Base-by-base conservation (phyloP, 1,140 invertebrate genomes). In the Coenobita brevimanus region DNA sequence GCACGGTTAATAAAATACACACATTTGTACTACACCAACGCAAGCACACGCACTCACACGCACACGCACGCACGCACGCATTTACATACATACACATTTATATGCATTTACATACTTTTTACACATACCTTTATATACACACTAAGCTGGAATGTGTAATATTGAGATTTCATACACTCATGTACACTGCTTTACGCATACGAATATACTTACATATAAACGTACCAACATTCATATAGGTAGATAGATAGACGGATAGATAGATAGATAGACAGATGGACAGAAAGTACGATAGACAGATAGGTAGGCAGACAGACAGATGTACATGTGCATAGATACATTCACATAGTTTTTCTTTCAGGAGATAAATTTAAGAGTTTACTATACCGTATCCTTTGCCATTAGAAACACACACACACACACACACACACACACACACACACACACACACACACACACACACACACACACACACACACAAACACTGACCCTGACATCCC, bases 191-290 rank as follows among this genome's bases (percentile, higher is more conserved):
- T 71, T 17, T 71, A 71, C 36, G 6, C 36, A 71, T 71, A 33
- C 36, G 33, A 27, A 71, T 33, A 71, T 6, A 71, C 36, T 21
- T 71, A 6, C 36, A 71, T 71, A 71, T 27, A 71, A 27, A 3
- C 27, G 24, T 71, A 71, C 36, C n/a, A 27, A 71, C 15, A 71
- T 71, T 27, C 33, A 71, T 71, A 71, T 71, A 71, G n/a, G 15
- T 71, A 71, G n/a, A 71, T 71, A 3, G n/a, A 33, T 71, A 6
- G n/a, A 71, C 36, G 13, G 27, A n/a, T 2, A 8, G 27, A n/a
- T n/a, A n/a, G n/a, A n/a, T n/a, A n/a, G n/a, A n/a, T n/a, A n/a
- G n/a, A n/a, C n/a, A n/a, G n/a, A n/a, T n/a, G n/a, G n/a, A n/a
- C n/a, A n/a, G n/a, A n/a, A n/a, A n/a, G n/a, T n/a, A n/a, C n/a